phyloP scores from a whole-genome alignment of 2,113 vertebrate genomes.

The Gymnobelideus leadbeateri region DNA sequence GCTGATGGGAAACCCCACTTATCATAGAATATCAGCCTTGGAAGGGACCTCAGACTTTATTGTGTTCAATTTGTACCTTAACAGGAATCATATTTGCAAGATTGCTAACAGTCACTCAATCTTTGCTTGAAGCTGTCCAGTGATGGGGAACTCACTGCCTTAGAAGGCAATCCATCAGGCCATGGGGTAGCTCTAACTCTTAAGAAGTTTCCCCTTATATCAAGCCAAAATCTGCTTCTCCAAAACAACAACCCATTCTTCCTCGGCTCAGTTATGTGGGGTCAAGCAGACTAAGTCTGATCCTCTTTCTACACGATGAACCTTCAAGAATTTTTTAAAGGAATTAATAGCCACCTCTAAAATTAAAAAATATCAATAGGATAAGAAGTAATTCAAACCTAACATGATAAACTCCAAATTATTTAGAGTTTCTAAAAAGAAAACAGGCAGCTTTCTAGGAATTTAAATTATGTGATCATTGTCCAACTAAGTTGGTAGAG shows the following conservation, averaged over 20 bases:
- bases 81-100: not conserved
- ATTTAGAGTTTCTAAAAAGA: not conserved
- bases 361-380: not conserved
- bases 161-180: not conserved
- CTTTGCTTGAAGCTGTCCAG: not conserved
- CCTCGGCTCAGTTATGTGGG: not conserved
- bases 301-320: not conserved
- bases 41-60: not conserved
- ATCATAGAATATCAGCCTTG: not conserved
- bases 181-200: not conserved
- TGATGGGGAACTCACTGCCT: not conserved
- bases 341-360: not conserved
- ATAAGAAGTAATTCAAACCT: not conserved
- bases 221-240: not conserved
- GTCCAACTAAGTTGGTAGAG: not conserved
- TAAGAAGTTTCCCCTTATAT: not conserved
- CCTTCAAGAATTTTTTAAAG: not conserved
- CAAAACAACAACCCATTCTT: not conserved
- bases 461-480: not conserved
- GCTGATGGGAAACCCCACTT: not conserved
- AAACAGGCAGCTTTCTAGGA: not conserved
- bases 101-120: not conserved
- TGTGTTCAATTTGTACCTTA: not conserved
- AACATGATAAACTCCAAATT: not conserved
- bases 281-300: not conserved